These are phyloP conservation scores for Panzeria rudis DNA, from an alignment of 2,888 invertebrate genomes.

Conservation along the genomic window DNA sequence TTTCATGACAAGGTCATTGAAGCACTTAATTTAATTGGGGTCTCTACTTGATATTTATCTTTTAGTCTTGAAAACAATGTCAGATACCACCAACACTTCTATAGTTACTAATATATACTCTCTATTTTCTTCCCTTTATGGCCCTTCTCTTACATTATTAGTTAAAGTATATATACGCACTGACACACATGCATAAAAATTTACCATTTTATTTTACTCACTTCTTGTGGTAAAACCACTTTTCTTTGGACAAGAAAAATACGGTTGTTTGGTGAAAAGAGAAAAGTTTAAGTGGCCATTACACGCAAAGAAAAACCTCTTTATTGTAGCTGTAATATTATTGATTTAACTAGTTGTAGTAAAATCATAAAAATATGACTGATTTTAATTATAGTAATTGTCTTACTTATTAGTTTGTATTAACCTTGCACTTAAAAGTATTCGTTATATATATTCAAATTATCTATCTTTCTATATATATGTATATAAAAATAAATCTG, in stretches of 20 bases:
- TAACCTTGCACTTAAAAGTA: too few relatives aligned
- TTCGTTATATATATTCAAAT: too few relatives aligned
- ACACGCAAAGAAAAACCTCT: not conserved
- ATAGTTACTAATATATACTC: not conserved
- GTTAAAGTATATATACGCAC: too few relatives aligned
- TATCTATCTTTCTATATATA: too few relatives aligned
- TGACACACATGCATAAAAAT: not conserved
- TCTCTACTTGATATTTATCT: constrained; percentile 64
- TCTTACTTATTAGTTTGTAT: too few relatives aligned
- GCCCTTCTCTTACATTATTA: not conserved
- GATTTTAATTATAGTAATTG: too few relatives aligned
- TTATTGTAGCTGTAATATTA: too few relatives aligned
- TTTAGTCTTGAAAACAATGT: constrained; percentile 29
- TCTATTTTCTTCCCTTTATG: not conserved
- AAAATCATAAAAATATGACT: too few relatives aligned
- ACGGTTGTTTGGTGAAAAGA: not conserved
- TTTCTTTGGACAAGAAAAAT: not conserved
- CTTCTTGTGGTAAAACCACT: not conserved
- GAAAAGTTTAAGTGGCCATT: too few relatives aligned
- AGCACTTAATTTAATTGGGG: constrained; percentile 74
- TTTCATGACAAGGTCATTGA: constrained; percentile 71
- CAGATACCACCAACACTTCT: not conserved
- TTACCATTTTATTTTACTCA: not conserved
- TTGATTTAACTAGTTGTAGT: too few relatives aligned
- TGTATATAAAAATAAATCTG: too few relatives aligned